These are phyloP conservation scores for Melanostoma mellinum DNA, from an alignment of 2,888 invertebrate genomes.

Conservation along the genomic window DNA sequence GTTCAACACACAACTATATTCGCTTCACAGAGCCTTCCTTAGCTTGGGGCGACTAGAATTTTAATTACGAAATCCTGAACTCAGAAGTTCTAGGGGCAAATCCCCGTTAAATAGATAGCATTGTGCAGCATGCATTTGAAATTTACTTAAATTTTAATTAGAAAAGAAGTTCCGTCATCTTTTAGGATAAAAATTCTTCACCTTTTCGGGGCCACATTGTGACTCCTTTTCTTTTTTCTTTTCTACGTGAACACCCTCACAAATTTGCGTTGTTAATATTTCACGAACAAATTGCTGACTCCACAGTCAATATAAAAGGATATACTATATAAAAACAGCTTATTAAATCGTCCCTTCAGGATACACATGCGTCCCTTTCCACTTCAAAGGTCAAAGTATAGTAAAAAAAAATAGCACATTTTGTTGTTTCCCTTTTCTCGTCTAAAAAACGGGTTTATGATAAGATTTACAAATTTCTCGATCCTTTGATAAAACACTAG, in stretches of 20 bases:
- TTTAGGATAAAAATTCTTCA: no score
- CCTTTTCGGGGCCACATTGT: neutral
- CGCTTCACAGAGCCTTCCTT: neutral
- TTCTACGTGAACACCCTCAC: neutral
- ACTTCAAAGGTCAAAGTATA: no score
- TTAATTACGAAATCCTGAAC: slow-evolving; percentile 31
- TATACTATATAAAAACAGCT: neutral
- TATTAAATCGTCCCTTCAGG: slow-evolving; percentile 7
- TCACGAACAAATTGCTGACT: slow-evolving; percentile 5
- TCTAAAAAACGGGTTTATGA: slow-evolving; percentile 17
- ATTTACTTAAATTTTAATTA: slow-evolving; percentile 9
- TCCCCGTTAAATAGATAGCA: neutral
- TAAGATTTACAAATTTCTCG: slow-evolving; percentile 48
- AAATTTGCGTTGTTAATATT: slow-evolving; percentile 32
- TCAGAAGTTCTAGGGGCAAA: neutral
- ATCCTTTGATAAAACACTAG: slow-evolving; percentile 23
- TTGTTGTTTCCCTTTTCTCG: slow-evolving; percentile 54
- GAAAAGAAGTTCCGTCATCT: neutral
- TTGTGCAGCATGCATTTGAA: neutral
- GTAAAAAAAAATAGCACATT: slow-evolving; percentile 3
- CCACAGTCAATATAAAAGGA: slow-evolving; percentile 2
- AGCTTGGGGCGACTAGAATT: neutral
- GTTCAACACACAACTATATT: slow-evolving; percentile 6
- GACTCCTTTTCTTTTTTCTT: neutral
- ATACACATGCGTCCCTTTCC: no score